phyloP scores from a whole-genome alignment of 2,888 invertebrate genomes.

The Gari tellinella region DNA sequence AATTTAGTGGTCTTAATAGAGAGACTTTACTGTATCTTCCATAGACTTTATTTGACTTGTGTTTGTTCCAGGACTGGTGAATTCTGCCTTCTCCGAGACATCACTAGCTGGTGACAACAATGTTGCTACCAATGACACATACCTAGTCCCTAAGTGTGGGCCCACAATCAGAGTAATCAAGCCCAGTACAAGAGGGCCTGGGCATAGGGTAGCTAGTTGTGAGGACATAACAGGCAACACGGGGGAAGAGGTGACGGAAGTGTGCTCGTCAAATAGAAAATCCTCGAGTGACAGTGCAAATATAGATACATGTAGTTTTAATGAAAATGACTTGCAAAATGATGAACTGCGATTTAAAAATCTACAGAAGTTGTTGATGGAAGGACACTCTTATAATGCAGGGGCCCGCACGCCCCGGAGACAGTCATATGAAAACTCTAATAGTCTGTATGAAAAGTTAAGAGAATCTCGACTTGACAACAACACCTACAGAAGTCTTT shows the following conservation, averaged over 20 bases:
- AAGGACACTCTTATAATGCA: constrained; percentile 1
- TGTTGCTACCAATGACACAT: constrained; percentile 10
- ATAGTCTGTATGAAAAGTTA: constrained; percentile 19
- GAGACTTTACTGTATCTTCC: too few relatives aligned
- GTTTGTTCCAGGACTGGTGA: constrained; percentile 35
- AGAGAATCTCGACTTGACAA: constrained; percentile 5
- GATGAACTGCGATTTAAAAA: background rate
- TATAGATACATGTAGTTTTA: too few relatives aligned
- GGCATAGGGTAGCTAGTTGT: too few relatives aligned
- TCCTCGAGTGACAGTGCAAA: too few relatives aligned
- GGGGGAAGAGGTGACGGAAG: too few relatives aligned
- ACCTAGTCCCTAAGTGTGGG: constrained; percentile 21
- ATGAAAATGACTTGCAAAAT: background rate
- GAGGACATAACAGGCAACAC: too few relatives aligned
- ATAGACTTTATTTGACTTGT: too few relatives aligned
- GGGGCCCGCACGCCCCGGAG: too few relatives aligned
- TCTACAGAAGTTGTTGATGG: constrained; percentile 8
- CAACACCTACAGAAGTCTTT: constrained; percentile 14
- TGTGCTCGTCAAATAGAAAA: too few relatives aligned
- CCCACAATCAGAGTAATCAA: constrained; percentile 23
- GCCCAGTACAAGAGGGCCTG: constrained; percentile 13
- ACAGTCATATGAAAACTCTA: background rate
- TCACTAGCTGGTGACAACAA: background rate
- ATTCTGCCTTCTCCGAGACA: constrained; percentile 23
- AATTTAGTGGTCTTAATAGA: too few relatives aligned